phyloP scores from a whole-genome alignment of 2,888 invertebrate genomes.

The Trimorus sp. region DNA sequence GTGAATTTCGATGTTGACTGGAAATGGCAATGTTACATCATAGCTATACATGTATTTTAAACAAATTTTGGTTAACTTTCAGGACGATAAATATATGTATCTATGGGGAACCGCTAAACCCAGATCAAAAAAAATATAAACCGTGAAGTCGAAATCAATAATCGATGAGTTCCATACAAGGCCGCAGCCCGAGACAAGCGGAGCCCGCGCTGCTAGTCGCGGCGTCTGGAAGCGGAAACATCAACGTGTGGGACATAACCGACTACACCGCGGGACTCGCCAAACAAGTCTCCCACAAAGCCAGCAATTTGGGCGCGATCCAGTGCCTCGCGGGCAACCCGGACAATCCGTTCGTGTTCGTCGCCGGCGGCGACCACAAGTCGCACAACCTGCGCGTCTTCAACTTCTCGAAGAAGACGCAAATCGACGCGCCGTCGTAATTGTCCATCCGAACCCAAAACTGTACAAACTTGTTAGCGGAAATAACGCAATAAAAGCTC shows the following conservation, averaged over 20 bases:
- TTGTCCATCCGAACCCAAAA: not conserved
- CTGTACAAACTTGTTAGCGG: too few relatives aligned
- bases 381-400: constrained; percentile 88
- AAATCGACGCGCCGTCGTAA: constrained; percentile 72
- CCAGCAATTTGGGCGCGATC: constrained; percentile 86
- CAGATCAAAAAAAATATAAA: too few relatives aligned
- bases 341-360: constrained; percentile 91
- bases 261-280: constrained; percentile 71
- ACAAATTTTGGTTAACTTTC: too few relatives aligned
- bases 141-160: not conserved
- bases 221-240: constrained; percentile 89
- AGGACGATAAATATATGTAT: too few relatives aligned
- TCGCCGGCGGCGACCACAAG: constrained; percentile 92
- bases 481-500: too few relatives aligned
- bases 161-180: constrained; percentile 74
- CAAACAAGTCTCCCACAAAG: constrained; percentile 74
- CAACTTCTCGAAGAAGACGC: constrained; percentile 84
- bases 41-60: too few relatives aligned
- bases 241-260: constrained; percentile 92
- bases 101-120: too few relatives aligned
- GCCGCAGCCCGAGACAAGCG: constrained; percentile 89
- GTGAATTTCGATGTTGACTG: too few relatives aligned
- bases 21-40: too few relatives aligned
- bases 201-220: constrained; percentile 90
- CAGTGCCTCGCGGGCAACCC: constrained; percentile 90